These are phyloP conservation scores for Lepidurus apus DNA, from an alignment of 1,140 invertebrate genomes.

Conservation along the genomic window DNA sequence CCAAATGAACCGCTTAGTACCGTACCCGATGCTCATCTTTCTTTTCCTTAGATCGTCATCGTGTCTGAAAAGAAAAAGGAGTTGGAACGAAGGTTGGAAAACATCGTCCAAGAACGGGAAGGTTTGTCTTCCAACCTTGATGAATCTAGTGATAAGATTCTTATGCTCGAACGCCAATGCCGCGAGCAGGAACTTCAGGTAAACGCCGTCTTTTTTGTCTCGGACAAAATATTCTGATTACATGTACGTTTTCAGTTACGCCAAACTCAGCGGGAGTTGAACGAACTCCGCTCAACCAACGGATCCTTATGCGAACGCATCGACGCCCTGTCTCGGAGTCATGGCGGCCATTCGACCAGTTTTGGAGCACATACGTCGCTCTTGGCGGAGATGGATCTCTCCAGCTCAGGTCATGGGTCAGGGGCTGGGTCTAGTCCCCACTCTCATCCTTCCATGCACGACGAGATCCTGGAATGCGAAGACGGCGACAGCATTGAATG, in stretches of 20 bases:
- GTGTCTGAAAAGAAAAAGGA: slow-evolving; percentile 77
- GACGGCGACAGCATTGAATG: slow-evolving; percentile 46
- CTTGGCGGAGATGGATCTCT: slow-evolving; percentile 52
- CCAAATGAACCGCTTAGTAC: not conserved
- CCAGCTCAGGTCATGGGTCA: slow-evolving; percentile 39
- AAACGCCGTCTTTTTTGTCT: slow-evolving; percentile 23
- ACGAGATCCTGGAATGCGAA: slow-evolving; percentile 38
- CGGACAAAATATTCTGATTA: not conserved
- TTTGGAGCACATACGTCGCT: slow-evolving; percentile 47
- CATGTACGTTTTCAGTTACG: slow-evolving; percentile 42
- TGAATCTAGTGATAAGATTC: slow-evolving; percentile 80
- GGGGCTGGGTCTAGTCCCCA: slow-evolving; percentile 35
- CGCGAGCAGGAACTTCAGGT: slow-evolving; percentile 72
- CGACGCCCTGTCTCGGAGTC: slow-evolving; percentile 42
- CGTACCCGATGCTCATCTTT: not conserved
- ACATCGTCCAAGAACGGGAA: slow-evolving; percentile 69
- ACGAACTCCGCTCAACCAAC: slow-evolving; percentile 56
- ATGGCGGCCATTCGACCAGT: slow-evolving; percentile 35
- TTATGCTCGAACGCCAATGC: slow-evolving; percentile 72
- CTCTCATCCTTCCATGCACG: slow-evolving; percentile 35
- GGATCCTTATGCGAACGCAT: slow-evolving; percentile 46
- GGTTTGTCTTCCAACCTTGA: slow-evolving; percentile 69
- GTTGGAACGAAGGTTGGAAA: slow-evolving; percentile 69
- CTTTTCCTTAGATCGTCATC: slow-evolving; percentile 60
- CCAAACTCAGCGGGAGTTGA: slow-evolving; percentile 52